A percentile compares a stretch with the other conserved stretches of the same genome.
phyloP scores from a whole-genome alignment of 2,113 vertebrate species.

The Tonatia bakeri region DNA sequence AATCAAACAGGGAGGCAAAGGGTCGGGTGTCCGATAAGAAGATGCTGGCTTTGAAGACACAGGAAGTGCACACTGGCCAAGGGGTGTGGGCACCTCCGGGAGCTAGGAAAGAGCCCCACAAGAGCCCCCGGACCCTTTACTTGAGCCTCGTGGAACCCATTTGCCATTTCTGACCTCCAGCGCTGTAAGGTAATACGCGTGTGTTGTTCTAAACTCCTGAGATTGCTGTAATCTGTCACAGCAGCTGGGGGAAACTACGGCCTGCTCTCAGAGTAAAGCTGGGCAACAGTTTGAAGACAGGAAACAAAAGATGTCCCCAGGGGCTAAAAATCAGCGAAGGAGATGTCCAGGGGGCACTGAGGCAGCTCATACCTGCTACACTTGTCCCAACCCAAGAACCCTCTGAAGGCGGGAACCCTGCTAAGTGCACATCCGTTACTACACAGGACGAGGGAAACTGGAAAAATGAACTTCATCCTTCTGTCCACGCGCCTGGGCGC shows the following conservation, averaged over 20 bases:
- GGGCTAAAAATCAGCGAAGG: neutral
- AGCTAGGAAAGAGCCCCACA: neutral
- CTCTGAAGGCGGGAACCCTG: neutral
- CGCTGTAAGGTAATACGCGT: neutral
- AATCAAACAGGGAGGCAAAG: neutral
- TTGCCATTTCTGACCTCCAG: neutral
- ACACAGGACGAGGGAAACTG: neutral
- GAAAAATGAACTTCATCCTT: neutral
- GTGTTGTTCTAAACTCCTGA: neutral
- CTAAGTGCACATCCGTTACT: neutral
- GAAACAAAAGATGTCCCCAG: neutral
- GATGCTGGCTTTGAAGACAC: neutral
- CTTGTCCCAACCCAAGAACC: neutral
- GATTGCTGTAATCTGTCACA: neutral
- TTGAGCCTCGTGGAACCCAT: neutral
- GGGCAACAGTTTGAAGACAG: neutral
- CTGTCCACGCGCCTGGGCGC: neutral
- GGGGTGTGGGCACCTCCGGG: neutral
- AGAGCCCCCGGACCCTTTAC: neutral
- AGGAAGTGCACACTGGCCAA: neutral
- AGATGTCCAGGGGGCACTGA: neutral
- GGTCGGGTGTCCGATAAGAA: neutral
- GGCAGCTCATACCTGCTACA: accelerated
- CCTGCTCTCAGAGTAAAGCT: neutral
- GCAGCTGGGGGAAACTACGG: neutral